These are phyloP conservation scores for Ornithoptera alexandrae DNA, from an alignment of 2,888 invertebrate species.

Conservation along the genomic window DNA sequence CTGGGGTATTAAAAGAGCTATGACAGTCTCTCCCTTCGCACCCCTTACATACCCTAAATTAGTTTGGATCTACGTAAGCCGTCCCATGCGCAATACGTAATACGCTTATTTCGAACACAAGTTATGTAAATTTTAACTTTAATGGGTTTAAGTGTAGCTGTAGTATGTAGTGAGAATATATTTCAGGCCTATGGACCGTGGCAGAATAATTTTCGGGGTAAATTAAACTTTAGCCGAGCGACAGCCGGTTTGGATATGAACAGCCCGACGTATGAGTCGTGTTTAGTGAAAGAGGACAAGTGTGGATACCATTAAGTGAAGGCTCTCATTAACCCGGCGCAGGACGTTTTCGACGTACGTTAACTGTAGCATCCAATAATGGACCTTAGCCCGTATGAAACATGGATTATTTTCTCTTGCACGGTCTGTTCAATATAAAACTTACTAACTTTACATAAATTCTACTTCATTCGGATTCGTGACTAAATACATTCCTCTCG, in stretches of 20 bases:
- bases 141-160: not conserved
- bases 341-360: slow-evolving; percentile 12
- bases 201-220: slow-evolving; percentile 13
- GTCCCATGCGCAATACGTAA: not conserved
- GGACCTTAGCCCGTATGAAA: not conserved
- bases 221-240: slow-evolving; percentile 12
- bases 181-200: too few relatives aligned
- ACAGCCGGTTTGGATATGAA: slow-evolving; percentile 8
- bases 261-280: slow-evolving; percentile 14
- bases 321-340: slow-evolving; percentile 28
- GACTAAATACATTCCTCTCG: too few relatives aligned
- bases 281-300: slow-evolving; percentile 27
- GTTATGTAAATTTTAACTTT: not conserved
- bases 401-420: slow-evolving; percentile 7
- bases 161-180: too few relatives aligned
- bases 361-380: slow-evolving; percentile 12
- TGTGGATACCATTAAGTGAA: slow-evolving; percentile 27
- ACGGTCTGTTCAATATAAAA: not conserved
- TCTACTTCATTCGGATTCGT: not conserved
- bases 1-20: too few relatives aligned
- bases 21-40: too few relatives aligned
- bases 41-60: too few relatives aligned
- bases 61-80: too few relatives aligned
- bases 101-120: not conserved
- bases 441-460: not conserved